Evolutionary conservation across 2,797 vertebrate species (phyloP).

Genomic region (Geotrypetes seraphini): DNA sequence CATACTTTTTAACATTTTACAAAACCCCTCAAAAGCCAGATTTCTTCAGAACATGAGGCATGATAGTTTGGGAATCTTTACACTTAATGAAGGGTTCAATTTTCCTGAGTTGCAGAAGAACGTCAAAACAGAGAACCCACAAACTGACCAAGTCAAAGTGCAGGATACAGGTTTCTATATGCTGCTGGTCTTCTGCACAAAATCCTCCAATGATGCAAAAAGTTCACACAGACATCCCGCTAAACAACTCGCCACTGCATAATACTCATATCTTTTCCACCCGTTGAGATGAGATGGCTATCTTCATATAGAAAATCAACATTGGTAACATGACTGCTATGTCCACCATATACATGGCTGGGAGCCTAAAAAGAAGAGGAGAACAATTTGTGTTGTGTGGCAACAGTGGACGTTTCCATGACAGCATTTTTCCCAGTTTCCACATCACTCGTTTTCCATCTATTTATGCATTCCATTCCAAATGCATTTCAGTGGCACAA

Average conservation of each 20-base stretch:
- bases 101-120: conserved; percentile 69
- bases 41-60: conserved; percentile 15
- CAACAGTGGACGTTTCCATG: too few species aligned
- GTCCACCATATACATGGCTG: conserved; percentile 80
- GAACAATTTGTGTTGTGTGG: too few species aligned
- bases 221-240: conserved; percentile 10
- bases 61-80: conserved; percentile 18
- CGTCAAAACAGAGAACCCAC: conserved; percentile 29
- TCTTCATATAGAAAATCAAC: conserved; percentile 86
- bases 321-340: conserved; percentile 96
- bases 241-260: conserved; percentile 95
- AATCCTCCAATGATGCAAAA: conserved; percentile 14
- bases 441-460: too few species aligned
- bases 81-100: conserved; percentile 39
- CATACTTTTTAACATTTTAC: conserved; percentile 25
- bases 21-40: conserved; percentile 6
- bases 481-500: too few species aligned
- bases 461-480: too few species aligned
- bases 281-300: conserved; percentile 88
- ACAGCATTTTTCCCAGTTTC: too few species aligned
- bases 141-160: conserved; percentile 51
- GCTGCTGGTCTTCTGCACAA: conserved; percentile 24
- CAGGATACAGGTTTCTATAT: conserved; percentile 21
- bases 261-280: conserved; percentile 93
- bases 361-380: conserved; percentile 83